Base-by-base conservation (phyloP, 2,888 invertebrate genomes). In the Ornithoptera priamus region DNA sequence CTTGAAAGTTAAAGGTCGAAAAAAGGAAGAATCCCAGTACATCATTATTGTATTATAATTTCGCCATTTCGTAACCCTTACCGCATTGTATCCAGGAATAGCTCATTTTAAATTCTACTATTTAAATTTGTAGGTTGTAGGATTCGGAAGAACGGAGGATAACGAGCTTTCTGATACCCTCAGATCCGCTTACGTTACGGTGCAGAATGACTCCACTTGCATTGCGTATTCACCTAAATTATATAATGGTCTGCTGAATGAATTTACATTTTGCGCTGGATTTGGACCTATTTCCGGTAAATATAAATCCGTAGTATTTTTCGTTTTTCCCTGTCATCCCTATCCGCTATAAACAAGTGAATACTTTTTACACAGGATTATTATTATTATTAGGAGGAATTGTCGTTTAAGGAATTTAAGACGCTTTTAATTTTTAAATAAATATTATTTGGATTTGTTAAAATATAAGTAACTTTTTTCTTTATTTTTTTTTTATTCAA, bases 261-360 rank as follows among this genome's bases (percentile, higher is more conserved):
- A 93, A 74, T 94, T 94, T 65, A 93, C 94, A 2, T 94, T 95
- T 76, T 95, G 95, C 77, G 95, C 94, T 67, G 95, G 95, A 64
- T 94, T 93, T 84, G 88, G 88, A 62, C 94, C 94, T 70, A 88
- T 86, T 76, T 81, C 84, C 72, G 82, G 90, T 92, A 79, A 75
- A 75, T 71, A n/a, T 50, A 20, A 30, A 30, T 46, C n/a, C 22
- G 7, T 46, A 30, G 62, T 57, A 62, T 65, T 72, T 72, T 63
- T 57, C 60, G 66, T 70, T 65, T 30, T 42, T 60, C 57, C 56
- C 12, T 57, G 39, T 62, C 62, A 62, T 61, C 64, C 62, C 56
- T 12, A 22, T 4, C n/a, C n/a, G 1, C 17, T 20, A 53, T 64
- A n/a, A 64, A 64, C 30, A 64, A 64, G 56, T 56, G 30, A 56